Conservation (phyloP, 1,140 invertebrate genomes). For the Lutraria rhynchaena region DNA sequence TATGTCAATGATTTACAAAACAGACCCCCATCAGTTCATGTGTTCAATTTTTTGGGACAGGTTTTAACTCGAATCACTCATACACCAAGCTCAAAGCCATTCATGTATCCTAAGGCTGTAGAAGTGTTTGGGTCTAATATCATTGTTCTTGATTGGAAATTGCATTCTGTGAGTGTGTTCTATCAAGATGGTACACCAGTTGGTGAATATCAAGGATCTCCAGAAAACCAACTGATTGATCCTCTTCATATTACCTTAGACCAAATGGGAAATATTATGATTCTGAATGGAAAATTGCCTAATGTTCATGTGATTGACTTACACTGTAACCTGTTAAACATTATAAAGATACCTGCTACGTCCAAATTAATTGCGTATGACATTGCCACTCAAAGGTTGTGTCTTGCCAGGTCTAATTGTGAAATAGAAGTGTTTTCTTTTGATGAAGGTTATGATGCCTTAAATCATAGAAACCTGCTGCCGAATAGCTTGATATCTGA, state of each 20-base stretch:
- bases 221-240: slow-evolving; percentile 20
- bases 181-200: slow-evolving; percentile 27
- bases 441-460: slow-evolving; percentile 22
- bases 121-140: slow-evolving; percentile 14
- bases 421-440: slow-evolving; percentile 37
- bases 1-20: neutral
- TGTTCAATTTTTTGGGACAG: slow-evolving; percentile 38
- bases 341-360: slow-evolving; percentile 29
- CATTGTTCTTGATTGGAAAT: slow-evolving; percentile 39
- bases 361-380: slow-evolving; percentile 36
- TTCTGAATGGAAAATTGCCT: slow-evolving; percentile 35
- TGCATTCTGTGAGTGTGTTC: slow-evolving; percentile 13
- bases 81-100: slow-evolving; percentile 13
- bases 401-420: slow-evolving; percentile 19
- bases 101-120: slow-evolving; percentile 13
- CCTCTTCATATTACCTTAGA: slow-evolving; percentile 48
- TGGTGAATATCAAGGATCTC: slow-evolving; percentile 36
- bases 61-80: slow-evolving; percentile 8
- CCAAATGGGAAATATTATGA: slow-evolving; percentile 31
- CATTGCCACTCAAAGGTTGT: neutral
- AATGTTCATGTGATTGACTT: slow-evolving; percentile 42
- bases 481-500: neutral
- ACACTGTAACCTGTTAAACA: slow-evolving; percentile 14
- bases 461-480: slow-evolving; percentile 10
- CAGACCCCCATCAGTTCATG: neutral